These are phyloP conservation scores for Drosophila pruinosa DNA, from an alignment of 1,140 invertebrate genomes.

Conservation along the genomic window DNA sequence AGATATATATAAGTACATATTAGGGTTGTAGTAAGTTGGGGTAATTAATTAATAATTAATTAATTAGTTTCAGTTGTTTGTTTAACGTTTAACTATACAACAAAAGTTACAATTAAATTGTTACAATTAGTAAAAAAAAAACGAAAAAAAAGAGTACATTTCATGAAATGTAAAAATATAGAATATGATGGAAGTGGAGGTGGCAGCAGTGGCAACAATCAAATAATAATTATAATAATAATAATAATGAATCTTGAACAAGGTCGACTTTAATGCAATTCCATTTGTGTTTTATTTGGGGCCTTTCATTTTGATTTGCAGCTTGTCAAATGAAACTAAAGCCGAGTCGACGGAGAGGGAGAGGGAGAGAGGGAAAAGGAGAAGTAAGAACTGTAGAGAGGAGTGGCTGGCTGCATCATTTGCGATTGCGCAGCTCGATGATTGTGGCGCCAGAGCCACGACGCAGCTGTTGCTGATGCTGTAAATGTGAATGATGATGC, in stretches of 20 bases:
- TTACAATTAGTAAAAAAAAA: slow-evolving; percentile 43
- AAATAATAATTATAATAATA: background rate
- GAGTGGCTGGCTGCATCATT: slow-evolving; percentile 31
- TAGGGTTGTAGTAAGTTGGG: slow-evolving; percentile 22
- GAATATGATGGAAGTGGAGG: slow-evolving; percentile 10
- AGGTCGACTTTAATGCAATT: background rate
- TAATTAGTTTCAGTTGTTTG: slow-evolving; percentile 20
- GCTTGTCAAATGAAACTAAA: slow-evolving; percentile 82
- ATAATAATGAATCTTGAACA: background rate
- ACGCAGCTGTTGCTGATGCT: slow-evolving; percentile 51
- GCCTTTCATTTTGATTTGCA: slow-evolving; percentile 81
- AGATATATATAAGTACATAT: slow-evolving; percentile 28
- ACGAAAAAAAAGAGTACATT: slow-evolving; percentile 28
- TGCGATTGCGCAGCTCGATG: slow-evolving; percentile 65
- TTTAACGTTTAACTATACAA: slow-evolving; percentile 42
- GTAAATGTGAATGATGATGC: slow-evolving; percentile 30
- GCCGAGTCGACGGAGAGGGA: slow-evolving; percentile 46
- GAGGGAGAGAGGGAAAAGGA: slow-evolving; percentile 1
- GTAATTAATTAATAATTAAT: slow-evolving; percentile 25
- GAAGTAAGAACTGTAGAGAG: background rate
- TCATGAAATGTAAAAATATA: slow-evolving; percentile 4
- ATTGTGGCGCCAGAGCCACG: slow-evolving; percentile 62
- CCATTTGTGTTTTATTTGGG: slow-evolving; percentile 1
- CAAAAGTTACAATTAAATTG: slow-evolving; percentile 40
- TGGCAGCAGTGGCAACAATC: slow-evolving; percentile 25